Conservation (phyloP, 2,888 invertebrate genomes). For the Leistus spinibarbis region DNA sequence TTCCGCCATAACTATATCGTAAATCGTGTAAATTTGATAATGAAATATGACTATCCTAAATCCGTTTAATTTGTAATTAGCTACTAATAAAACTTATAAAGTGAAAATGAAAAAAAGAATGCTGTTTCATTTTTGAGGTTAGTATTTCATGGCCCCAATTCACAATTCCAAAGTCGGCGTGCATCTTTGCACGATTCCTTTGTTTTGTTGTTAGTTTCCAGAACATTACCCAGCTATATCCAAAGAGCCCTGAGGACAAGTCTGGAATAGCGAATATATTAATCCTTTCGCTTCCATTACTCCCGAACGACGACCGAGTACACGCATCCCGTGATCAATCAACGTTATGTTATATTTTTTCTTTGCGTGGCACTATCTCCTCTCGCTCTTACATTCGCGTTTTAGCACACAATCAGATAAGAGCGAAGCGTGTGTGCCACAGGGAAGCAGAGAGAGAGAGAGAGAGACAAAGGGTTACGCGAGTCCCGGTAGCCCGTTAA, state of each 20-base stretch:
- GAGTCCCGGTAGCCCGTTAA: slow-evolving; percentile 14
- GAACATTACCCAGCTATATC: neutral
- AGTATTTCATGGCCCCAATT: neutral
- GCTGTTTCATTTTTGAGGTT: neutral
- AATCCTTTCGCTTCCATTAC: slow-evolving; percentile 23
- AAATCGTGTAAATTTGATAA: too few relatives aligned
- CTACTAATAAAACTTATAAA: too few relatives aligned
- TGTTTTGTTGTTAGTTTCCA: neutral
- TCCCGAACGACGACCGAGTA: slow-evolving; percentile 17
- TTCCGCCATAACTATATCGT: too few relatives aligned
- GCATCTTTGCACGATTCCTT: neutral
- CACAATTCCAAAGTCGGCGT: neutral
- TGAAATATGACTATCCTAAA: too few relatives aligned
- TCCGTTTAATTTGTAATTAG: too few relatives aligned
- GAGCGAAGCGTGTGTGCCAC: slow-evolving; percentile 1
- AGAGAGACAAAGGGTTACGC: neutral
- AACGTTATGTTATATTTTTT: slow-evolving; percentile 22
- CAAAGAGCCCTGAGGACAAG: neutral
- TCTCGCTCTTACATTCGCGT: neutral
- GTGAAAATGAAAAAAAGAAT: too few relatives aligned
- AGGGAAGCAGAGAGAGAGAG: neutral
- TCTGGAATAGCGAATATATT: neutral
- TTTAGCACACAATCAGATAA: slow-evolving; percentile 30
- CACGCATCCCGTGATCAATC: slow-evolving; percentile 38
- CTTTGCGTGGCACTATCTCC: neutral